Conservation (phyloP, 2,888 invertebrate genomes). For the Chalcosyrphus nemorum region DNA sequence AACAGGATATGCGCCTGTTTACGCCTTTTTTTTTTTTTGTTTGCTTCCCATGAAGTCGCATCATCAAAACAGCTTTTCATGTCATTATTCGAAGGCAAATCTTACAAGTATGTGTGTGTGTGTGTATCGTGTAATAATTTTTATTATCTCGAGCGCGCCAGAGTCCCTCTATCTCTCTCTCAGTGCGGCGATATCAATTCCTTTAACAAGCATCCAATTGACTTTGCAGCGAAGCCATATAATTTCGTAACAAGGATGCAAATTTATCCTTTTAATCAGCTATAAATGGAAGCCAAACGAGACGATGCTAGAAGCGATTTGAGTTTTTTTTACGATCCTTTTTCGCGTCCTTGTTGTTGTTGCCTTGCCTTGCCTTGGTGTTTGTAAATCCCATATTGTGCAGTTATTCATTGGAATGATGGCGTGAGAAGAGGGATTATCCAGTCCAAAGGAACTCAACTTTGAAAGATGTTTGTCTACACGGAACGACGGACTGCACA, state of each 20-base stretch:
- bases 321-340: conserved; percentile 19
- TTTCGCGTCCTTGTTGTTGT: neutral
- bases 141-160: conserved; percentile 21
- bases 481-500: conserved; percentile 4
- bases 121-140: conserved; percentile 19
- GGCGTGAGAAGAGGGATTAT: conserved; percentile 4
- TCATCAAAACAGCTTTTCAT: conserved; percentile 12
- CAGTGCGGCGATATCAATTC: conserved; percentile 1
- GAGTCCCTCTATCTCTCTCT: neutral
- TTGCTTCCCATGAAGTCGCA: neutral
- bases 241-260: conserved; percentile 43
- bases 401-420: neutral
- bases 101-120: neutral
- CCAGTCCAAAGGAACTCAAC: neutral
- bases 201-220: conserved; percentile 26
- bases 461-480: conserved; percentile 11
- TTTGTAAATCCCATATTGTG: conserved; percentile 3
- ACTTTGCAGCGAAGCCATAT: conserved; percentile 1
- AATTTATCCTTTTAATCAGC: conserved; percentile 50
- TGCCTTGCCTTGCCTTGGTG: too few species aligned
- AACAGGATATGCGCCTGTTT: conserved; percentile 10
- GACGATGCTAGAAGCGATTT: conserved; percentile 2
- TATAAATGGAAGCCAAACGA: conserved; percentile 7
- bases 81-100: conserved; percentile 6
- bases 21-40: neutral